Percentiles rank a stretch among this genome's conserved stretches.
These are phyloP conservation scores for Amorpha juglandis DNA, from an alignment of 2,888 invertebrate genomes.

Conservation along the genomic window DNA sequence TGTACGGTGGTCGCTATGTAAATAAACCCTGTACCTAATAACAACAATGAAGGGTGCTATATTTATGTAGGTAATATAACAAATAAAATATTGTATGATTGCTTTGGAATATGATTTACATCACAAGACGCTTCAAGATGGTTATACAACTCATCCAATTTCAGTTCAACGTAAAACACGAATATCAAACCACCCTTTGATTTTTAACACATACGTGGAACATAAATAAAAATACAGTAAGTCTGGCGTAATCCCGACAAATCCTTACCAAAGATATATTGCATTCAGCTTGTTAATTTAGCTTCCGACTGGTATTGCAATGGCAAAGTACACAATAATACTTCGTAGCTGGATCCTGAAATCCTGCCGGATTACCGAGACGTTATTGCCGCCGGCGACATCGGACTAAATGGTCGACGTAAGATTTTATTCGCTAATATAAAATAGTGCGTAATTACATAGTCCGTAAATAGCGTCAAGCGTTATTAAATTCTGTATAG, in stretches of 20 bases:
- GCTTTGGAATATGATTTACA: neutral
- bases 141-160: neutral
- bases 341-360: constrained; percentile 49
- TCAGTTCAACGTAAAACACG: constrained; percentile 1
- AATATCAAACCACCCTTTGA: neutral
- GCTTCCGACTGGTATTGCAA: constrained; percentile 55
- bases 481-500: neutral
- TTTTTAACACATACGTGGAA: neutral
- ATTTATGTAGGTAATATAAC: no score
- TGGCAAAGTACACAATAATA: constrained; percentile 61
- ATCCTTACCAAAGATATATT: constrained; percentile 59
- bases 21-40: neutral
- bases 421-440: constrained; percentile 64
- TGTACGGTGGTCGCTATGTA: no score
- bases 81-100: neutral
- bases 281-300: constrained; percentile 71
- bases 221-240: neutral
- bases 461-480: constrained; percentile 28
- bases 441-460: constrained; percentile 57
- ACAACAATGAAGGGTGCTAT: neutral
- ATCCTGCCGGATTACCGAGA: constrained; percentile 65
- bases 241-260: constrained; percentile 47
- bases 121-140: neutral
- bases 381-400: constrained; percentile 58
- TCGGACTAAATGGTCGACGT: constrained; percentile 36